Percentiles rank a stretch among this genome's conserved stretches.
Conservation (phyloP, 2,797 vertebrate species). For the Rhinatrema bivittatum region DNA sequence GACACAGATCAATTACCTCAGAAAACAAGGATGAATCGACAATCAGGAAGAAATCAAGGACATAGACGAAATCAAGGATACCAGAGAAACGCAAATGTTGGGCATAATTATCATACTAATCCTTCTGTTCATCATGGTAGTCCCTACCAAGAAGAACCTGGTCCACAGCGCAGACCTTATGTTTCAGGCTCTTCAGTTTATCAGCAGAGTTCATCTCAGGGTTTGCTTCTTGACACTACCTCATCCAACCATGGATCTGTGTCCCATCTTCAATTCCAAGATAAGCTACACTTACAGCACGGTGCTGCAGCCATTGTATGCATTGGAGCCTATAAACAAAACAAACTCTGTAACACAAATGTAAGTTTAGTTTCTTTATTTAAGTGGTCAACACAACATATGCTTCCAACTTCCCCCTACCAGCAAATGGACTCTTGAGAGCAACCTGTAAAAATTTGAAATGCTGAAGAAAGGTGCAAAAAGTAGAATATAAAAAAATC, state of each 20-base stretch:
- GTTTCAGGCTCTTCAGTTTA: constrained; percentile 59
- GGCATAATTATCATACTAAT: too few relatives aligned
- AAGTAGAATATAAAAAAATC: too few relatives aligned
- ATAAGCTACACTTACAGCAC: constrained; percentile 31
- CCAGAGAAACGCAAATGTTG: constrained; percentile 19
- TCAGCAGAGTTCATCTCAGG: constrained; percentile 44
- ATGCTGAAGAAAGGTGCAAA: too few relatives aligned
- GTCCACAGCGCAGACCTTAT: constrained; percentile 27
- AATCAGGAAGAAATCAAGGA: constrained; percentile 30
- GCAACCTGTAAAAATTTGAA: too few relatives aligned
- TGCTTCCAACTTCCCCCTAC: too few relatives aligned
- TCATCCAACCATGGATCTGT: constrained; percentile 16
- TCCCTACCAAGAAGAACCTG: constrained; percentile 32
- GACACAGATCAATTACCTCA: constrained; percentile 47
- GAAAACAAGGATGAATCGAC: constrained; percentile 56
- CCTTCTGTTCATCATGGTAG: constrained; percentile 23
- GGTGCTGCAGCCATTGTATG: constrained; percentile 51
- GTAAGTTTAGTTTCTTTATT: constrained; percentile 51
- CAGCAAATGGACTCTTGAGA: too few relatives aligned
- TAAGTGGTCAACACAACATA: background rate
- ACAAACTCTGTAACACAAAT: constrained; percentile 77
- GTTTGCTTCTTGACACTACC: constrained; percentile 35
- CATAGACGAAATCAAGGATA: constrained; percentile 13
- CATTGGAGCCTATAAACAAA: constrained; percentile 63
- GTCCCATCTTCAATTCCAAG: constrained; percentile 33